phyloP scores from a whole-genome alignment of 2,113 vertebrate genomes.

The Tyrannus savana region DNA sequence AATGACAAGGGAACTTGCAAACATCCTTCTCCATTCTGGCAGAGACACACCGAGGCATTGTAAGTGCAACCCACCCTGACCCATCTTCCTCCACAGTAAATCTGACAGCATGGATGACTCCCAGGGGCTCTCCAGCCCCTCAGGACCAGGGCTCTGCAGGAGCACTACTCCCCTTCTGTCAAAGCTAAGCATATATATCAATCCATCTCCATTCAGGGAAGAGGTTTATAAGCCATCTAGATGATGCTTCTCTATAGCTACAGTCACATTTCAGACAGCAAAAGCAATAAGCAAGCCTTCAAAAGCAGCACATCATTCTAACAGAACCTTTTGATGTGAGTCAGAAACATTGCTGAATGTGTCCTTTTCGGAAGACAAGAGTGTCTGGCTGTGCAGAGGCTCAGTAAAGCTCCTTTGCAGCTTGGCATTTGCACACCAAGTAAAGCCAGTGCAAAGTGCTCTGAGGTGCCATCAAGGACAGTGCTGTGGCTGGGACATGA shows the following conservation, averaged over 20 bases:
- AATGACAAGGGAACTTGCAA: background rate
- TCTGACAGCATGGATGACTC: accelerated
- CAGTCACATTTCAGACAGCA: constrained; percentile 34
- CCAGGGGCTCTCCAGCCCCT: background rate
- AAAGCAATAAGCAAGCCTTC: constrained; percentile 46
- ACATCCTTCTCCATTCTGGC: background rate
- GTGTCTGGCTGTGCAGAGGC: background rate
- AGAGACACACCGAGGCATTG: background rate
- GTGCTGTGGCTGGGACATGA: accelerated
- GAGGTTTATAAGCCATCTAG: constrained; percentile 8
- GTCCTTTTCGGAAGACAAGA: background rate
- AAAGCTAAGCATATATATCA: background rate
- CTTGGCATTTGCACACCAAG: background rate
- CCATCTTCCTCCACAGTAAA: background rate
- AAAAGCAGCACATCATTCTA: constrained; percentile 38
- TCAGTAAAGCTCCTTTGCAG: constrained; percentile 3
- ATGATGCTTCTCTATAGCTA: background rate
- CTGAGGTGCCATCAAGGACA: background rate
- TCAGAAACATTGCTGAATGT: constrained; percentile 19
- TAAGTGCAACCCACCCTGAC: background rate
- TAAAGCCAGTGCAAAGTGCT: background rate
- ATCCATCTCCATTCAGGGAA: background rate
- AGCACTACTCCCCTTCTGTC: background rate
- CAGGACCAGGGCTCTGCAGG: background rate
- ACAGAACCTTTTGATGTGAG: constrained; percentile 27